phyloP scores from a whole-genome alignment of 1,140 invertebrate species.

The Dendroctonus valens region DNA sequence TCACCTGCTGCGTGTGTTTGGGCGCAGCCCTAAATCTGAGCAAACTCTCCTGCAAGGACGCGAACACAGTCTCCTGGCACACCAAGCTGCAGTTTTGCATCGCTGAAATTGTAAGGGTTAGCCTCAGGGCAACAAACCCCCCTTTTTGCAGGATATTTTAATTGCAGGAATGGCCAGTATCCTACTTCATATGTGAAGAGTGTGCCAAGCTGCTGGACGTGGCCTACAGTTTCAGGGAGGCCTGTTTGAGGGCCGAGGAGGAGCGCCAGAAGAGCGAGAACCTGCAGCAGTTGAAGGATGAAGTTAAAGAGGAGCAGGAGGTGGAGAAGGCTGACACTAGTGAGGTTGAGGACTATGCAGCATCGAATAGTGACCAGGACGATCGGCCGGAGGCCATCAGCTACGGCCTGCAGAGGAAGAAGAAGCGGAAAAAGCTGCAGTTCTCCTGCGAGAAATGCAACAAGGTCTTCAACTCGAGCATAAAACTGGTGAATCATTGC shows the following conservation, averaged over 20 bases:
- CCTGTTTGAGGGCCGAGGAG: slow-evolving; percentile 32
- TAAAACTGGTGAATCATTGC: slow-evolving; percentile 46
- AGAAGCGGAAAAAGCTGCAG: slow-evolving; percentile 15
- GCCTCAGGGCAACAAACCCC: not conserved
- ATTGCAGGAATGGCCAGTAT: slow-evolving; percentile 34
- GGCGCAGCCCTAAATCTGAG: slow-evolving; percentile 23
- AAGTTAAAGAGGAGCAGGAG: not conserved
- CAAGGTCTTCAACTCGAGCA: slow-evolving; percentile 30
- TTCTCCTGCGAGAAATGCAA: slow-evolving; percentile 40
- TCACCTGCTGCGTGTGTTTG: slow-evolving; percentile 36
- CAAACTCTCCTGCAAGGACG: slow-evolving; percentile 29
- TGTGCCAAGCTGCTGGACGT: slow-evolving; percentile 36
- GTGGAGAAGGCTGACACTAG: slow-evolving; percentile 2
- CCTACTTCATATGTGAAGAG: slow-evolving; percentile 32
- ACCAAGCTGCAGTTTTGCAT: slow-evolving; percentile 34
- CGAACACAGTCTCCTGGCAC: slow-evolving; percentile 21
- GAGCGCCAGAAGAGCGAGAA: not conserved
- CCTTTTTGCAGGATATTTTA: not conserved
- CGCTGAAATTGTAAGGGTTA: slow-evolving; percentile 38
- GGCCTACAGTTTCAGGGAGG: slow-evolving; percentile 33
- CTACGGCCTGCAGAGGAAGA: slow-evolving; percentile 8
- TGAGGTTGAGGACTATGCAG: slow-evolving; percentile 16
- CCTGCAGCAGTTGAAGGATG: slow-evolving; percentile 1
- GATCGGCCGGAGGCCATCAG: not conserved
- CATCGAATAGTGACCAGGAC: not conserved